phyloP scores from a whole-genome alignment of 2,888 invertebrate species.

The Tyria jacobaeae region DNA sequence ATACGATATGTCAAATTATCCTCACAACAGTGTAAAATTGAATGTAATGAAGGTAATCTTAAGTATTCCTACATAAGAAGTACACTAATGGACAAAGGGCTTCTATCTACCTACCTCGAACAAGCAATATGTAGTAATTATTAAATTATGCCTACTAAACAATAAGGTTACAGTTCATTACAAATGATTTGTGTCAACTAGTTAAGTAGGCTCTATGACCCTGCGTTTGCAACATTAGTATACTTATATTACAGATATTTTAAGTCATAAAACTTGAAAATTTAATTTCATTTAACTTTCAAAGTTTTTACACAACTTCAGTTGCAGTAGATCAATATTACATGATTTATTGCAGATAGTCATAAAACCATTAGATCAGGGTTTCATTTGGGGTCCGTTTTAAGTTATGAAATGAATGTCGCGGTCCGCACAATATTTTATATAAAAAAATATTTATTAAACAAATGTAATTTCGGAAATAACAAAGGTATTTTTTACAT shows the following conservation, averaged over 20 bases:
- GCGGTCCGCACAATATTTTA: too few relatives aligned
- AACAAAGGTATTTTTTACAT: too few relatives aligned
- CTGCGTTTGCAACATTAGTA: slow-evolving; percentile 6
- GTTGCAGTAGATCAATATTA: slow-evolving; percentile 15
- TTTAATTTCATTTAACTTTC: not conserved
- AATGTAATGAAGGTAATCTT: too few relatives aligned
- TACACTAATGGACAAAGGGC: not conserved
- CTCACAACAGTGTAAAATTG: not conserved
- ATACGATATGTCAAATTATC: not conserved
- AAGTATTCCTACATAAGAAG: not conserved
- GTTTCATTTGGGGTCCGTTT: too few relatives aligned
- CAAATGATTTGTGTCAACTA: not conserved
- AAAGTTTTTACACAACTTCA: slow-evolving; percentile 18
- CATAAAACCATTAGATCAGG: slow-evolving; percentile 11
- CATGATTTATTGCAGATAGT: slow-evolving; percentile 27
- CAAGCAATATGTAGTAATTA: not conserved
- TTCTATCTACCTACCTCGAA: slow-evolving; percentile 7
- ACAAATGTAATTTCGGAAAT: too few relatives aligned
- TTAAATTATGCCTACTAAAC: not conserved
- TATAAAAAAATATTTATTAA: too few relatives aligned
- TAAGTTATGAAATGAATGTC: too few relatives aligned
- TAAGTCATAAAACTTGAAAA: slow-evolving; percentile 34
- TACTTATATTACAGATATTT: slow-evolving; percentile 18
- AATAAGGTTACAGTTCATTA: not conserved
- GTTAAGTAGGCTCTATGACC: slow-evolving; percentile 16